Base-by-base conservation (phyloP, 2,888 invertebrate genomes). In the Odontomyia ornata region DNA sequence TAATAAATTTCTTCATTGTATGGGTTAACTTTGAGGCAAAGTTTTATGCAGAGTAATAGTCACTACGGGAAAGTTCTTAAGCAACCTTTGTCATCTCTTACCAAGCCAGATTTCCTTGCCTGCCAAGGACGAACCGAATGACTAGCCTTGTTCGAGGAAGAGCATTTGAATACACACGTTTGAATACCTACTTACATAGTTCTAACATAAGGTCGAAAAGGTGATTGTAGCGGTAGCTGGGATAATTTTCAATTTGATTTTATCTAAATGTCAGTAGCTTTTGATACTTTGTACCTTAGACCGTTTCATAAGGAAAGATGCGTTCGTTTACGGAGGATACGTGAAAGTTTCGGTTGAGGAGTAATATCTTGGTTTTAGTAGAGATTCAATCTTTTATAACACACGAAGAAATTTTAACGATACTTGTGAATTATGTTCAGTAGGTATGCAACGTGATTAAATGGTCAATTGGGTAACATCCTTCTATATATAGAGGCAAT, bases 231-330 rank as follows among this genome's bases (percentile, higher is more conserved):
- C 25, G 65, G 28, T 64, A 47, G 43, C 56, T 76, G 36, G 60
- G 76, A 76, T 69, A 69, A 76, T 76, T 76, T 76, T 76, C 76
- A 76, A 76, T 76, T 76, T 76, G 76, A 76, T 76, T 43, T 76
- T 76, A 76, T 76, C 76, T 76, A 27, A 47, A 76, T 76, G 76
- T 69, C 76, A 76, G 60, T 69, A 71, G 76, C 69, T 76, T 76
- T 71, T 76, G 69, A 69, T 76, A 69, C 25, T 76, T 69, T 76
- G 69, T 57, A 76, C 69, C 71, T 76, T 57, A 60, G 62, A 67
- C 46, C 28, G 25, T 76, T 76, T 76, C 69, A 47, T 5, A 46
- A 23, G 36, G 36, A 36, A 36, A 46, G 69, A 47, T 47, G 23
- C 47, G 23, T 47, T 69, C 23, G 46, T 47, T 23, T 69, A n/a